phyloP scores from a whole-genome alignment of 2,113 vertebrate genomes.

The Sinocyclocheilus maitianheensis region DNA sequence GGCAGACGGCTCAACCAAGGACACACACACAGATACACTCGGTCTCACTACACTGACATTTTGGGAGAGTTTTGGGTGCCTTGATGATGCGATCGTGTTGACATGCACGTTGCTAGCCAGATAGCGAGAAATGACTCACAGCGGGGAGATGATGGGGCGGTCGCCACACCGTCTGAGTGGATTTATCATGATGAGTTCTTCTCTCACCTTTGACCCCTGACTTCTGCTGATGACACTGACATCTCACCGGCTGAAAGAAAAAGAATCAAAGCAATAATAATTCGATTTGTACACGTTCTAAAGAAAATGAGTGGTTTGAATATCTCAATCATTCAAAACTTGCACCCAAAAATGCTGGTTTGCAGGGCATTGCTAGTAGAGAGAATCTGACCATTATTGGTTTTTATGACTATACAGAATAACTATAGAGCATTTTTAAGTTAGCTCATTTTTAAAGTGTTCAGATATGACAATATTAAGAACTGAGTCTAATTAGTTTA shows the following conservation, averaged over 20 bases:
- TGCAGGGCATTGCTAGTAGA: neutral
- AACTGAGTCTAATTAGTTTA: neutral
- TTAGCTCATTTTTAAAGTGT: neutral
- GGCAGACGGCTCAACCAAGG: conserved; percentile 2
- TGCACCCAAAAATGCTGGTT: neutral
- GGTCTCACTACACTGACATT: neutral
- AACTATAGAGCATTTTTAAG: neutral
- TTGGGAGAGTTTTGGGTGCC: neutral
- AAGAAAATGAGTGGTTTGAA: neutral
- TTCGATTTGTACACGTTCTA: neutral
- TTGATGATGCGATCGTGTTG: conserved; percentile 7
- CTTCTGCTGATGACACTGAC: conserved; percentile 70
- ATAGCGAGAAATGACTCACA: conserved; percentile 63
- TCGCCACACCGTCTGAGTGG: conserved; percentile 74
- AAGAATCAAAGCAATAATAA: neutral
- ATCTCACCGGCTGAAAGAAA: conserved; percentile 50
- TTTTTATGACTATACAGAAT: neutral
- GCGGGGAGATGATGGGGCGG: conserved; percentile 51
- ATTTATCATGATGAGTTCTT: conserved; percentile 68
- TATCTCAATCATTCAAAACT: neutral
- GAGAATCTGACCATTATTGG: too few species aligned
- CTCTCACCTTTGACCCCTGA: conserved; percentile 60
- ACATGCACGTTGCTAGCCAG: conserved; percentile 5
- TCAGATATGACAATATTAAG: neutral
- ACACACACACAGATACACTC: conserved; percentile 14